Percentiles rank a stretch among this genome's conserved stretches.
These are phyloP conservation scores for Sapayoa aenigma DNA, from an alignment of 2,113 vertebrate genomes.

Conservation along the genomic window DNA sequence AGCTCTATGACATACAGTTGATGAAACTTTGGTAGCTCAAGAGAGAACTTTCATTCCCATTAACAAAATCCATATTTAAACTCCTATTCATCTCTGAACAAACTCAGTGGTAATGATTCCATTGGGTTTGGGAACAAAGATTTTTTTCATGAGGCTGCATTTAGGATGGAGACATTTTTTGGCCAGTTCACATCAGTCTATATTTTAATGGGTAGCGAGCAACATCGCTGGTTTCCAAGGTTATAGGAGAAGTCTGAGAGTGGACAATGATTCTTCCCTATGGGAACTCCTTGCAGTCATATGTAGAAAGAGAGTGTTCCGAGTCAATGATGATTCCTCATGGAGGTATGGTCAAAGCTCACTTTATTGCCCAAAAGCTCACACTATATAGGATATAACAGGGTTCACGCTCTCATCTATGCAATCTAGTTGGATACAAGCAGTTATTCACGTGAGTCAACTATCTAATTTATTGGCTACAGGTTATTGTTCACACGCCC, in stretches of 20 bases:
- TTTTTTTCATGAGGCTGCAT: neutral
- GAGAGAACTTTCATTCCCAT: neutral
- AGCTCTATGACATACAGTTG: neutral
- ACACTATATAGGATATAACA: no score
- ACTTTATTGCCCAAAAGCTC: no score
- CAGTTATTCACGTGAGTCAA: no score
- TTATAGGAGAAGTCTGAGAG: neutral
- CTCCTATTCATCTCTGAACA: neutral
- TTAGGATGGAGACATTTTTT: neutral
- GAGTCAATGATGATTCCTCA: no score
- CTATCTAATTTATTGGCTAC: no score
- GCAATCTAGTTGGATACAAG: no score
- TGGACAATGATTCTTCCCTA: neutral
- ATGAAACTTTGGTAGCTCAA: neutral
- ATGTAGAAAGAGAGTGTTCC: no score
- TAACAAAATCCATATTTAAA: neutral
- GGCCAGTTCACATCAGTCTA: rapidly evolving
- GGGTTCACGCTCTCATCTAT: no score
- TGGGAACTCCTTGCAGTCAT: neutral
- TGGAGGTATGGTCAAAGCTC: no score
- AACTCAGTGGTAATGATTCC: neutral
- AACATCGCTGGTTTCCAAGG: neutral
- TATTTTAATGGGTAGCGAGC: neutral
- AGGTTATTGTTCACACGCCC: no score
- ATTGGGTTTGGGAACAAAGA: rapidly evolving